Evolutionary conservation across 2,113 vertebrate genomes (phyloP), one percentile per base, ranked within the genome.

Genomic region (Solenodon paradoxus): DNA sequence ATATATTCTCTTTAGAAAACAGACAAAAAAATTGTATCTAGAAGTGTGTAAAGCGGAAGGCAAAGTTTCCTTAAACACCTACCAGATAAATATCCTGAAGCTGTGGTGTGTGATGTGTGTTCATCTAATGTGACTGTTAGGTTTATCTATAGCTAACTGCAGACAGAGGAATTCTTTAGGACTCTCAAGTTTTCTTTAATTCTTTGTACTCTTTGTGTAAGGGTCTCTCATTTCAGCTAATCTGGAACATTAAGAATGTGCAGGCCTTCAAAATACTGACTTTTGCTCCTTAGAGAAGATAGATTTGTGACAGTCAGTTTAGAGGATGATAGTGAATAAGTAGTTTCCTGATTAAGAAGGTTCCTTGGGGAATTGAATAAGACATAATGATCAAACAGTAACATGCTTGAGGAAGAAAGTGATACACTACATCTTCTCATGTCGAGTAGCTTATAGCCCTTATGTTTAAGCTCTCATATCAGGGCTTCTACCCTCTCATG

Each of bases 181-280:
- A 20, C 30, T 66, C 5, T 89, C 12, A 75, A 19, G 2, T 80
- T 95, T 38, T 5, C 22, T 79, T 0, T 83, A 57, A 64, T 90
- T 91, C 47, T 95, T 69, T 59, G 30, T 92, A 53, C 10, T 92
- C 26, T 13, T n/a, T 71, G 20, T 49, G 26, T 42, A 49, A 90
- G 42, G 10, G 10, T 92, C 11, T 94, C 40, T 79, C 15, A 42
- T 1, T 83, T 95, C 32, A 93, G 42, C 66, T 75, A 83, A 51
- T 72, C 32, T 86, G 77, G 16, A 92, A 66, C 30, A 9, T 35
- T 57, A 17, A 71, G 40, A 61, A 55, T 89, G 32, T 3, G 59
- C 79, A 94, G 10, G 57, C 19, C n/a, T 90, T 97, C 68, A 74
- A 20, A 79, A 83, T 69, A 82, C 45, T 26, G 32, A 88, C 35